phyloP scores from a whole-genome alignment of 2,888 invertebrate species.

The Leptura quadrifasciata region DNA sequence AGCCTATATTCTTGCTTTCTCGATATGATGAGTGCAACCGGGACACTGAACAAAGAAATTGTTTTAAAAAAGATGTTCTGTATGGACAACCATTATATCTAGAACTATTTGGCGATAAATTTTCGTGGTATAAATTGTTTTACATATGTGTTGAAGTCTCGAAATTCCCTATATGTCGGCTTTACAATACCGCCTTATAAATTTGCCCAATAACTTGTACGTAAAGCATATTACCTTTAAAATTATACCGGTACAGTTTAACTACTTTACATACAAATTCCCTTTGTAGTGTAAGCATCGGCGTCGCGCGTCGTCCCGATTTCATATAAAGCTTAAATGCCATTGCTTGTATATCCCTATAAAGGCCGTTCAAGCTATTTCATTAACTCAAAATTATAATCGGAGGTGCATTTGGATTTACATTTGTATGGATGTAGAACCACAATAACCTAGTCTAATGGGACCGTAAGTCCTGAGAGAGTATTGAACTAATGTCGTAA shows the following conservation, averaged over 20 bases:
- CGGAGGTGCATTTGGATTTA: constrained; percentile 26
- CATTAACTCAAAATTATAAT: constrained; percentile 30
- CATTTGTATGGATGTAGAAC: neutral
- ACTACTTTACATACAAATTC: constrained; percentile 33
- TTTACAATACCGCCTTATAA: neutral
- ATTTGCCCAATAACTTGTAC: neutral
- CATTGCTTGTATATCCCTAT: constrained; percentile 14
- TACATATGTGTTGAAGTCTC: no score
- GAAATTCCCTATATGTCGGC: neutral
- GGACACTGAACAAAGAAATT: no score
- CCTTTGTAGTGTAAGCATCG: constrained; percentile 32
- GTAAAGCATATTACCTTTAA: constrained; percentile 19
- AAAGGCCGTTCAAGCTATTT: constrained; percentile 35
- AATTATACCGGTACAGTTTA: constrained; percentile 1
- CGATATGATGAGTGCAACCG: no score
- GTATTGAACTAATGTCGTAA: neutral
- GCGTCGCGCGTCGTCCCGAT: neutral
- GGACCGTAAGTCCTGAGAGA: neutral
- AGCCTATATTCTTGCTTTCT: no score
- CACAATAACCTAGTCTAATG: neutral
- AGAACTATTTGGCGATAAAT: no score
- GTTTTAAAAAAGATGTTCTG: no score
- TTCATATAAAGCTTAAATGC: constrained; percentile 15
- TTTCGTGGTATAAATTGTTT: no score
- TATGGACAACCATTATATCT: no score